A percentile compares a stretch with the other conserved stretches of the same genome.
Evolutionary conservation across 2,797 vertebrate species (phyloP).

Genomic region (Microctenopoma stevenorrisi): DNA sequence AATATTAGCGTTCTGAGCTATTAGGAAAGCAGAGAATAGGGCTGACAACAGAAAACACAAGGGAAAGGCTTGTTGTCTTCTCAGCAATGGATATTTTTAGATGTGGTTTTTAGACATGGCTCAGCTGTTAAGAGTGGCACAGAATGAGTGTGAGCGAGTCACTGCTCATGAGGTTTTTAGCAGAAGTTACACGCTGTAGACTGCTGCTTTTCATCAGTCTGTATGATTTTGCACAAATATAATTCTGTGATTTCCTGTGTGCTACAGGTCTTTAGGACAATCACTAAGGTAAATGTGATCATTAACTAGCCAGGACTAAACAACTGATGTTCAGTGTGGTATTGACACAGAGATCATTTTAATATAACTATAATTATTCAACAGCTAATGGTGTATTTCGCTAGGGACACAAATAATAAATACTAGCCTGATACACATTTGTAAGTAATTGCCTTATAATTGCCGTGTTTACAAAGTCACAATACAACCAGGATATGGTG

Average conservation of each 20-base stretch:
- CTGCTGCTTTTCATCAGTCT: not conserved
- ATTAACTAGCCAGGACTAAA: constrained; percentile 1
- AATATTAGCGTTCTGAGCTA: constrained; percentile 65
- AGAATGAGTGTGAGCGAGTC: constrained; percentile 26
- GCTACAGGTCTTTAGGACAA: not conserved
- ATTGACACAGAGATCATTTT: not conserved
- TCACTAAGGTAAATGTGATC: not conserved
- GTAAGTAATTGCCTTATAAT: constrained; percentile 25
- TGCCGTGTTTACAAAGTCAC: constrained; percentile 19
- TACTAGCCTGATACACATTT: not conserved
- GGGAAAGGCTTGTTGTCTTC: constrained; percentile 50
- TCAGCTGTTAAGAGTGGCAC: constrained; percentile 46
- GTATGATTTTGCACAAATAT: not conserved
- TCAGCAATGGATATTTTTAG: constrained; percentile 67
- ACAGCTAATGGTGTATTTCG: not conserved
- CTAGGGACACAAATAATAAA: constrained; percentile 17
- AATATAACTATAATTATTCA: constrained; percentile 41
- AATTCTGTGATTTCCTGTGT: not conserved
- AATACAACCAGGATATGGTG: constrained; percentile 5
- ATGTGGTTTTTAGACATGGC: constrained; percentile 45
- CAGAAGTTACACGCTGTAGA: constrained; percentile 5
- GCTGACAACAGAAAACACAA: constrained; percentile 52
- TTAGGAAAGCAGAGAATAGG: constrained; percentile 47
- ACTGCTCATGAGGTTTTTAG: constrained; percentile 24
- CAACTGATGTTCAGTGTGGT: not conserved